Conservation (phyloP, 2,888 invertebrate genomes). For the Platyscelio sp. region DNA sequence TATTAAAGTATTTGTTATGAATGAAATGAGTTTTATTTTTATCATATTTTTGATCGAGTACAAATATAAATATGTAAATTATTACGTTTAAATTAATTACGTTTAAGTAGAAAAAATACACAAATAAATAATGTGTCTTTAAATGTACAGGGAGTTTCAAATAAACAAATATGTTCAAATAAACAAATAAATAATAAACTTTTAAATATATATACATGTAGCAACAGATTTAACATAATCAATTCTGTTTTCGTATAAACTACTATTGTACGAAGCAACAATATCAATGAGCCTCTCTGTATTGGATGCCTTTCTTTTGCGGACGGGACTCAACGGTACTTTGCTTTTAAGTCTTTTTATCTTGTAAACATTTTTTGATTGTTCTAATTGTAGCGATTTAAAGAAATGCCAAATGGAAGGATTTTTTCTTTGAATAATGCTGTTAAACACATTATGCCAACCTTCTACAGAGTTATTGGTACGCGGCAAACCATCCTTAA, state of each 20-base stretch:
- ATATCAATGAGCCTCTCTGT: background rate
- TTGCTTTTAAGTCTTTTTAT: background rate
- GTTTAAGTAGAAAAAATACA: too few species aligned
- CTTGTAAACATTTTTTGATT: background rate
- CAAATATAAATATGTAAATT: too few species aligned
- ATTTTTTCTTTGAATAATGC: background rate
- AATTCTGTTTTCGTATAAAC: background rate
- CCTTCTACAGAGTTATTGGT: slow-evolving; percentile 4
- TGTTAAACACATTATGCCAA: slow-evolving; percentile 6
- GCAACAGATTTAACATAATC: background rate
- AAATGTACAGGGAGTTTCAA: too few species aligned
- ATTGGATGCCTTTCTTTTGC: background rate
- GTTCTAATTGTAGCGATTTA: background rate
- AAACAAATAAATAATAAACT: background rate
- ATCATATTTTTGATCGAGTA: too few species aligned
- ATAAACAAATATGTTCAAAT: background rate
- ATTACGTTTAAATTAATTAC: too few species aligned
- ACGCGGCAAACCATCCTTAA: background rate
- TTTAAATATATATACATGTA: background rate
- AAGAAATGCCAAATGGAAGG: slow-evolving; percentile 8
- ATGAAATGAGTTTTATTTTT: too few species aligned
- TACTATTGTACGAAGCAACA: background rate
- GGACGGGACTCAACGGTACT: background rate
- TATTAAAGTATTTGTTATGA: too few species aligned
- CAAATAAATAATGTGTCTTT: too few species aligned